Conservation (phyloP, 2,888 invertebrate species). For the Choreutis nemorana region DNA sequence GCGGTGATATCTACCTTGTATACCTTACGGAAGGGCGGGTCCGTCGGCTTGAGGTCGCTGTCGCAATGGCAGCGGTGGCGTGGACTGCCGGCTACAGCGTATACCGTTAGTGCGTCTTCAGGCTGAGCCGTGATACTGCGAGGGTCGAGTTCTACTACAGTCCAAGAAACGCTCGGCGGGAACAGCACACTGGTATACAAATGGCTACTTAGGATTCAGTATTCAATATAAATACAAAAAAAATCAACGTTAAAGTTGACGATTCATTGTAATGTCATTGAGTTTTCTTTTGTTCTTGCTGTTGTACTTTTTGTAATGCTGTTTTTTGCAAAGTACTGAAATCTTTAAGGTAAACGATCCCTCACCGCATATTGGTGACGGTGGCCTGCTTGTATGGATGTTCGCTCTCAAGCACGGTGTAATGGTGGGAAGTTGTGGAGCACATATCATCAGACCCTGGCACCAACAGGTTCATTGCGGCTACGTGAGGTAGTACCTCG, state of each 20-base stretch:
- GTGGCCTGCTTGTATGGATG: constrained; percentile 95
- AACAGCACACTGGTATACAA: constrained; percentile 85
- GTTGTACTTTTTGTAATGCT: too few species aligned
- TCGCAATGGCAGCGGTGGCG: constrained; percentile 40
- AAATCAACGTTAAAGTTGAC: too few species aligned
- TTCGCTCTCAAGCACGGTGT: constrained; percentile 93
- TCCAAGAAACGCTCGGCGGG: constrained; percentile 88
- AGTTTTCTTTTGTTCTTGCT: too few species aligned
- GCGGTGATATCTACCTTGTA: constrained; percentile 36
- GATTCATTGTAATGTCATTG: too few species aligned
- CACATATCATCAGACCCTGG: constrained; percentile 30
- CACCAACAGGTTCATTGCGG: constrained; percentile 79
- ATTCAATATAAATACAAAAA: too few species aligned
- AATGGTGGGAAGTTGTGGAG: constrained; percentile 78
- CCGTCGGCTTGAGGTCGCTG: constrained; percentile 25
- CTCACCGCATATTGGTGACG: constrained; percentile 81
- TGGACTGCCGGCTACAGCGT: constrained; percentile 45
- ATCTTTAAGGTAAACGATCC: too few species aligned
- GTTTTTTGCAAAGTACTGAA: too few species aligned
- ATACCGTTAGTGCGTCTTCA: constrained; percentile 85
- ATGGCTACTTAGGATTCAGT: too few species aligned
- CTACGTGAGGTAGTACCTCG: constrained; percentile 87
- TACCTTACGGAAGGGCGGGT: constrained; percentile 55
- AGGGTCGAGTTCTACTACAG: constrained; percentile 92
- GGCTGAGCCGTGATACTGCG: constrained; percentile 92